Evolutionary conservation across 2,888 invertebrate genomes (phyloP).

Genomic region (Spodoptera exigua): DNA sequence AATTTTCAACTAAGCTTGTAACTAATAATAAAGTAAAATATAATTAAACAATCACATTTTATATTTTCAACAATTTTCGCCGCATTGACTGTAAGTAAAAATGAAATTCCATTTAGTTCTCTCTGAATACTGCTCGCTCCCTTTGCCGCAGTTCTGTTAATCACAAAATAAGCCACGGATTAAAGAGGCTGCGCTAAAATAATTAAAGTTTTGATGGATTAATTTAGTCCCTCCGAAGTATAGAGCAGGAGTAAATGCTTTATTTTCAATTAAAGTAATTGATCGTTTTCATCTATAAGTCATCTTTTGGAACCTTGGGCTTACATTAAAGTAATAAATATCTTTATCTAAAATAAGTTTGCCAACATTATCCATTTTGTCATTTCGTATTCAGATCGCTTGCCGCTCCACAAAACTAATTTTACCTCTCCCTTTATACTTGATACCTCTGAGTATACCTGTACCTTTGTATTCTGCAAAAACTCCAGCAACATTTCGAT

Average conservation of each 20-base stretch:
- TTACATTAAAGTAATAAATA: too few relatives aligned
- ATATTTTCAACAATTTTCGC: too few relatives aligned
- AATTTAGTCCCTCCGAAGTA: conserved; percentile 9
- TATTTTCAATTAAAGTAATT: neutral
- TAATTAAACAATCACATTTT: too few relatives aligned
- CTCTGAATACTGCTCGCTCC: conserved; percentile 4
- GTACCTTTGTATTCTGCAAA: conserved; percentile 27
- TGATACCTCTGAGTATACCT: conserved; percentile 15
- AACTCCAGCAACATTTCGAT: conserved; percentile 24
- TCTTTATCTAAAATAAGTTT: neutral
- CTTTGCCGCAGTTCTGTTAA: conserved; percentile 24
- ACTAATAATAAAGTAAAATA: too few relatives aligned
- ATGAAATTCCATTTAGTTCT: conserved; percentile 13
- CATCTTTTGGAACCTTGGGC: too few relatives aligned
- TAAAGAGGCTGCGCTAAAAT: conserved; percentile 20
- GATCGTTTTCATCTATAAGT: neutral
- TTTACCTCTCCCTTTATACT: conserved; percentile 9
- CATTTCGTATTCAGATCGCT: conserved; percentile 34
- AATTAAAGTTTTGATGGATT: conserved; percentile 23
- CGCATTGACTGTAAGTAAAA: conserved; percentile 1
- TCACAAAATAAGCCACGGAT: conserved; percentile 18
- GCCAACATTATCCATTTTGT: conserved; percentile 12
- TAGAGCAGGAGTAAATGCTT: too few relatives aligned
- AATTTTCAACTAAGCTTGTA: too few relatives aligned
- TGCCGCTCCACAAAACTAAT: conserved; percentile 28